These are phyloP conservation scores for Atta texana DNA, from an alignment of 1,140 invertebrate species.

Conservation along the genomic window DNA sequence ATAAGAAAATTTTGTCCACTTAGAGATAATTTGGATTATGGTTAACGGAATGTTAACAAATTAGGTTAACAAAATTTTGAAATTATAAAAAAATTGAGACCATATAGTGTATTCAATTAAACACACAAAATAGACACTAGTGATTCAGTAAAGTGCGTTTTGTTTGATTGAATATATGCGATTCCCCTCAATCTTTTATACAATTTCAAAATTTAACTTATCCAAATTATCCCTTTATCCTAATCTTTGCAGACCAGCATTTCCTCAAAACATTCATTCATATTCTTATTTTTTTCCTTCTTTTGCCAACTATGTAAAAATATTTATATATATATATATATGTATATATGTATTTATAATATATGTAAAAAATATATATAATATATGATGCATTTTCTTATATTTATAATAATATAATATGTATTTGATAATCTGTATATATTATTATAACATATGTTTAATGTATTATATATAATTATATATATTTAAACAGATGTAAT, in stretches of 20 bases:
- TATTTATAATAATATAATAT: slow-evolving; percentile 17
- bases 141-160: no score
- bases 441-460: no score
- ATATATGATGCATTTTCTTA: neutral
- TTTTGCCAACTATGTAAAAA: neutral
- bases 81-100: no score
- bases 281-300: neutral
- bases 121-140: no score
- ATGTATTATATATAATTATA: no score
- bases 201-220: neutral
- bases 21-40: neutral
- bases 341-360: neutral
- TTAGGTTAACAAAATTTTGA: no score
- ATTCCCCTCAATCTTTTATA: no score
- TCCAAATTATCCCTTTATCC: neutral
- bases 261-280: no score
- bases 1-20: neutral
- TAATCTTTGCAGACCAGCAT: no score
- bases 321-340: neutral
- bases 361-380: neutral
- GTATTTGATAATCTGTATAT: neutral
- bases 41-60: no score
- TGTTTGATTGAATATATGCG: no score
- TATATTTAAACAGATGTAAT: neutral
- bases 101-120: no score